Evolutionary conservation across 2,888 invertebrate genomes (phyloP).

Genomic region (Fissipunctia ypsillon): DNA sequence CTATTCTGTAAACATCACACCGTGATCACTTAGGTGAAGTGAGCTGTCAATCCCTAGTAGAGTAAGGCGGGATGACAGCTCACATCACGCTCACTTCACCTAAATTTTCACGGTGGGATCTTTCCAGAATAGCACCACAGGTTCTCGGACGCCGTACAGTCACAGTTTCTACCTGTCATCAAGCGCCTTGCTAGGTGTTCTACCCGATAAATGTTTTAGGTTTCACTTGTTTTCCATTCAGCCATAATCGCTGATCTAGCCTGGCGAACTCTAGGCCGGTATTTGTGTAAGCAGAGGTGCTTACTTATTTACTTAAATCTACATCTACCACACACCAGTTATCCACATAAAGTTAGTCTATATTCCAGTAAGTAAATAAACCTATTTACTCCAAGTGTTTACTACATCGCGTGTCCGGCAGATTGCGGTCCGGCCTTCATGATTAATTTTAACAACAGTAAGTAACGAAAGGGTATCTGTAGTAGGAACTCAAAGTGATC

Average conservation of each 20-base stretch:
- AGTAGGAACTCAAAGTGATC: constrained; percentile 64
- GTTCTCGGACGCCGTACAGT: neutral
- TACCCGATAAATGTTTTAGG: neutral
- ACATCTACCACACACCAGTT: too few relatives aligned
- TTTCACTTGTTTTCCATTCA: neutral
- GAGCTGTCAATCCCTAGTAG: too few relatives aligned
- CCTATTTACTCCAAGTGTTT: constrained; percentile 23
- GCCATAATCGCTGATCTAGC: neutral
- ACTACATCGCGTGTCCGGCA: constrained; percentile 55
- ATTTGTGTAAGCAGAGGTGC: neutral
- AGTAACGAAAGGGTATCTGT: constrained; percentile 60
- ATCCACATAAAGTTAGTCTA: neutral
- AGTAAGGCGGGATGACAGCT: too few relatives aligned
- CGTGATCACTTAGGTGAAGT: too few relatives aligned
- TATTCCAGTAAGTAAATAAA: constrained; percentile 9
- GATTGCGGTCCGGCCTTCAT: constrained; percentile 56
- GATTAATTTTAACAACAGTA: constrained; percentile 63
- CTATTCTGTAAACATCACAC: too few relatives aligned
- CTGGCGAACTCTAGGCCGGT: too few relatives aligned
- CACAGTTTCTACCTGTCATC: neutral
- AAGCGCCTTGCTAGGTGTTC: neutral
- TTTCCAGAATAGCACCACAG: too few relatives aligned
- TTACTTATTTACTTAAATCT: neutral
- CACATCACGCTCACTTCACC: too few relatives aligned
- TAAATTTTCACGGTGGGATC: too few relatives aligned